A percentile compares a stretch with the other conserved stretches of the same genome.
Conservation (phyloP, 2,797 vertebrate genomes). For the Neoniphon sammara region DNA sequence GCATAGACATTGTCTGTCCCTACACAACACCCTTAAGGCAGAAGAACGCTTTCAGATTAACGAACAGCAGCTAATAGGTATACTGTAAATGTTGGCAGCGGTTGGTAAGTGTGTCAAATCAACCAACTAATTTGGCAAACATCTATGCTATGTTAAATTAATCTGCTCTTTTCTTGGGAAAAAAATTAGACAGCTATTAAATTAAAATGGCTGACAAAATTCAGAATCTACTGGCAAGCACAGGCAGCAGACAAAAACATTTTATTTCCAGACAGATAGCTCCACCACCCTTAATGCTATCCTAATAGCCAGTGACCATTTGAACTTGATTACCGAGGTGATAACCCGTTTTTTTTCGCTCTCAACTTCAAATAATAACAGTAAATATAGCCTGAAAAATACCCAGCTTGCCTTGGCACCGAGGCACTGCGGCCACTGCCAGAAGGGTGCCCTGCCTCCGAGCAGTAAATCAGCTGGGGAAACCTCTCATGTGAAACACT, state of each 20-base stretch:
- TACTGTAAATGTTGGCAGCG: background rate
- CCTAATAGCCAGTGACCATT: constrained; percentile 21
- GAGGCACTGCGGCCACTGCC: constrained; percentile 21
- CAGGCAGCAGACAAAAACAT: background rate
- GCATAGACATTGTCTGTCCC: too few relatives aligned
- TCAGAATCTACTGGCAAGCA: background rate
- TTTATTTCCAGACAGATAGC: background rate
- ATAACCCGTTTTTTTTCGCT: constrained; percentile 26
- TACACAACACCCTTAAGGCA: too few relatives aligned
- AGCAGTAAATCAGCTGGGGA: constrained; percentile 42
- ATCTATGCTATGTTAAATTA: constrained; percentile 6
- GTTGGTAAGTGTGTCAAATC: background rate
- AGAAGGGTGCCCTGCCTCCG: constrained; percentile 29
- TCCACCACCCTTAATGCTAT: constrained; percentile 1
- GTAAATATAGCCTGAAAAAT: constrained; percentile 47
- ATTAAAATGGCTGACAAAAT: background rate
- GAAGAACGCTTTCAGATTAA: too few relatives aligned
- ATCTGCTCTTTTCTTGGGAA: constrained; percentile 5
- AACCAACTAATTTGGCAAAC: background rate
- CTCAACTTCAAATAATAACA: constrained; percentile 44
- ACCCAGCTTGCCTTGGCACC: constrained; percentile 45
- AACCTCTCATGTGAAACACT: constrained; percentile 6
- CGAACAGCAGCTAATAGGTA: background rate
- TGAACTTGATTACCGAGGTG: constrained; percentile 49
- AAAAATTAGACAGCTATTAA: constrained; percentile 2